These are phyloP conservation scores for Nannoperca obscura DNA, from an alignment of 2,797 vertebrate species.

Conservation along the genomic window DNA sequence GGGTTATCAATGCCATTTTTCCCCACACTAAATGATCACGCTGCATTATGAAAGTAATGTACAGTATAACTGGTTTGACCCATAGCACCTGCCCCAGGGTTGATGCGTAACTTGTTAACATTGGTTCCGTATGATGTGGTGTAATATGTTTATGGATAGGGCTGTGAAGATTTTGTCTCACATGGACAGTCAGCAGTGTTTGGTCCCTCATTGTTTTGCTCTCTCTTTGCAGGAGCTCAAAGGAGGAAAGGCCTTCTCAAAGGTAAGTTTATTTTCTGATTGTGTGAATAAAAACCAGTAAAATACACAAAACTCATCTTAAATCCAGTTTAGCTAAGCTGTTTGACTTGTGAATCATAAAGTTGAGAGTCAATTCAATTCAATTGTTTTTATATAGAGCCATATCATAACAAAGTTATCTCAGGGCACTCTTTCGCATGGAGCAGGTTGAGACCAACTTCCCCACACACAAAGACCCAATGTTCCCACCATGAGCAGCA, in stretches of 20 bases:
- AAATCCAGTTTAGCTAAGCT: background rate
- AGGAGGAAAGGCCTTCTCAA: conserved; percentile 75
- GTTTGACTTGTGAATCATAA: background rate
- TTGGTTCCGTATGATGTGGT: background rate
- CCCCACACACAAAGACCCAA: too few species aligned
- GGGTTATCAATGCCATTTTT: background rate
- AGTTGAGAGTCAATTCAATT: background rate
- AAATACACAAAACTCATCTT: background rate
- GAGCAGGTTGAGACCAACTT: too few species aligned
- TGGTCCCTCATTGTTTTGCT: background rate
- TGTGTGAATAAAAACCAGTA: background rate
- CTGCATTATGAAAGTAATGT: background rate
- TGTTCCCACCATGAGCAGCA: too few species aligned
- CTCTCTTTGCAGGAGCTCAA: conserved; percentile 71
- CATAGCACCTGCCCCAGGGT: background rate
- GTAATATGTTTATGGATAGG: conserved; percentile 1
- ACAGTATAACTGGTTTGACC: background rate
- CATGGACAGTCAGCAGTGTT: background rate
- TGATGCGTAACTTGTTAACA: background rate
- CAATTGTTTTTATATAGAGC: too few species aligned
- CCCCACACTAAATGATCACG: background rate
- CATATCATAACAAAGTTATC: too few species aligned
- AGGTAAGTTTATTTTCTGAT: conserved; percentile 50
- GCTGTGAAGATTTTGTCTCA: background rate
- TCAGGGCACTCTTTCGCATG: too few species aligned